These are phyloP conservation scores for Morpho helenor DNA, from an alignment of 2,888 invertebrate species.

Conservation along the genomic window DNA sequence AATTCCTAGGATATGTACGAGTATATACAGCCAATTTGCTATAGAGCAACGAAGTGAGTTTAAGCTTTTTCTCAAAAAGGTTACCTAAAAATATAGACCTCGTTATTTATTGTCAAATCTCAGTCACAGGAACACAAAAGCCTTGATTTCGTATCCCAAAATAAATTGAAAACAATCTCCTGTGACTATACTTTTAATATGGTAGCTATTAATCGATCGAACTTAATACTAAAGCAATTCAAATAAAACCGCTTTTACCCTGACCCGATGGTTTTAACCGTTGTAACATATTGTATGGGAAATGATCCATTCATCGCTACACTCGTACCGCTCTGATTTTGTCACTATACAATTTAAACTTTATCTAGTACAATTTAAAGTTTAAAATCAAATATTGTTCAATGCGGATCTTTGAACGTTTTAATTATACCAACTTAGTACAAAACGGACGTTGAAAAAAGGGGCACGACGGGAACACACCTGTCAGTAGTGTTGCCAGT, in stretches of 20 bases:
- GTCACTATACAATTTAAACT: constrained; percentile 34
- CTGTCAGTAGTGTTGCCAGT: constrained; percentile 77
- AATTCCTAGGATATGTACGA: no score
- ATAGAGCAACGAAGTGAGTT: no score
- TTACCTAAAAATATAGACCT: not conserved
- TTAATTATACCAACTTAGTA: constrained; percentile 35
- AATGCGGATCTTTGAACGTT: constrained; percentile 35
- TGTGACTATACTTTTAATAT: constrained; percentile 34
- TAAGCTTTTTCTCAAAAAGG: no score
- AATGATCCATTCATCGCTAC: constrained; percentile 75
- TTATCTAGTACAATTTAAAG: constrained; percentile 24
- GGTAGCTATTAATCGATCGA: constrained; percentile 25
- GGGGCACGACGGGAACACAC: constrained; percentile 77
- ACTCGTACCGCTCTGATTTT: constrained; percentile 47
- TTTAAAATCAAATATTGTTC: constrained; percentile 22
- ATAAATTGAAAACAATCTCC: constrained; percentile 55
- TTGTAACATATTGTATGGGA: constrained; percentile 73
- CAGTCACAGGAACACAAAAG: constrained; percentile 11
- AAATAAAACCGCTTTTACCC: constrained; percentile 45
- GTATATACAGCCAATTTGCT: no score
- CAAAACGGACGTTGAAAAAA: constrained; percentile 77
- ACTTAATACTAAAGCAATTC: constrained; percentile 28
- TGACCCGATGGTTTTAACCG: constrained; percentile 50
- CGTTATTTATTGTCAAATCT: constrained; percentile 8
- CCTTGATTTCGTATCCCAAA: constrained; percentile 45